A percentile compares a stretch with the other conserved stretches of the same genome.
Evolutionary conservation across 2,797 vertebrate species (phyloP).

Genomic region (Podarcis siculus): DNA sequence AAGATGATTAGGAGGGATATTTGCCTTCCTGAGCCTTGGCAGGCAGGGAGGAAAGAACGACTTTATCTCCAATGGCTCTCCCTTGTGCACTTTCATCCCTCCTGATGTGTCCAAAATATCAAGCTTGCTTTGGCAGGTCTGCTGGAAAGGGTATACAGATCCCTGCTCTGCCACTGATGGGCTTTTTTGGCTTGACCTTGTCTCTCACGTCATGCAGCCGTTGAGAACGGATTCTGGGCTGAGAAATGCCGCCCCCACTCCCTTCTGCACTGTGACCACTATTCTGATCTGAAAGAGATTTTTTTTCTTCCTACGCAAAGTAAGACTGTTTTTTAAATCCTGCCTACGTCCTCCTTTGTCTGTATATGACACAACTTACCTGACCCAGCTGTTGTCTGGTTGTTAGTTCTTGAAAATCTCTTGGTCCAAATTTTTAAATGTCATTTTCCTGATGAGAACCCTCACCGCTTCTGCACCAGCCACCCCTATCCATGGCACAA

Average conservation of each 20-base stretch:
- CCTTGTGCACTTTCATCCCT: background rate
- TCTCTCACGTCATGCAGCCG: background rate
- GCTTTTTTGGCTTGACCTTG: background rate
- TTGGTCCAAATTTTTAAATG: background rate
- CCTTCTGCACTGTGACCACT: too few species aligned
- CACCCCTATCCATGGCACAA: background rate
- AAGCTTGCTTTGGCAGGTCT: background rate
- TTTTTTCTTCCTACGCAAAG: background rate
- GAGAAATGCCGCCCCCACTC: too few species aligned
- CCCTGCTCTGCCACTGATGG: background rate
- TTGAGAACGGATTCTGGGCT: too few species aligned
- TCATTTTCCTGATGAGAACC: background rate
- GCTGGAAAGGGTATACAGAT: background rate
- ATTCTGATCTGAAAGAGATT: too few species aligned
- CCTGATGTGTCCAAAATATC: background rate
- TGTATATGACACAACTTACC: background rate
- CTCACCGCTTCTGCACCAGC: background rate
- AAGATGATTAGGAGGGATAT: background rate
- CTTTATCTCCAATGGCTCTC: background rate
- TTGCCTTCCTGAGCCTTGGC: background rate
- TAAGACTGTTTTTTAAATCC: background rate
- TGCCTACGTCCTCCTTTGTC: background rate
- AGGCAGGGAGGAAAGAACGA: background rate
- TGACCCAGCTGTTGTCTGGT: background rate
- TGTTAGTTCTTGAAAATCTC: background rate